These are phyloP conservation scores for Drosophila albomicans DNA, from an alignment of 1,140 invertebrate genomes.

Conservation along the genomic window DNA sequence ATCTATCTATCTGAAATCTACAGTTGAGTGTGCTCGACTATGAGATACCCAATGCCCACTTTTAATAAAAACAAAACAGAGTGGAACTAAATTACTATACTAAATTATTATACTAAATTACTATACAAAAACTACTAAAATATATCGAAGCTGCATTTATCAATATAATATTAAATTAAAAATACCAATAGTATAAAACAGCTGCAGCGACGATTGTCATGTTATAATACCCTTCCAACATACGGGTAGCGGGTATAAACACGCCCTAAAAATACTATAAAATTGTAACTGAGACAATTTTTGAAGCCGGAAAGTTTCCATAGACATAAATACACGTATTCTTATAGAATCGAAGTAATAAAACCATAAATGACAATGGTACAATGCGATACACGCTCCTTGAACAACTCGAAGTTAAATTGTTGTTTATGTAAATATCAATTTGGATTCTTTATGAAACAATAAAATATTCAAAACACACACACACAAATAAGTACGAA, in stretches of 20 bases:
- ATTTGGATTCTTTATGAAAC: conserved; percentile 19
- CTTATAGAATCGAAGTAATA: conserved; percentile 3
- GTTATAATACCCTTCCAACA: too few species aligned
- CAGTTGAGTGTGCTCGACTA: too few species aligned
- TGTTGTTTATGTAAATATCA: conserved; percentile 37
- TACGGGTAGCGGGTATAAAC: not conserved
- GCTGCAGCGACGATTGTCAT: too few species aligned
- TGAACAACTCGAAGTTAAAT: conserved; percentile 21
- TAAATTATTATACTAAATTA: too few species aligned
- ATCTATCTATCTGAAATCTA: not conserved
- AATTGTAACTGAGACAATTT: conserved; percentile 16
- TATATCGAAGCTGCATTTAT: too few species aligned
- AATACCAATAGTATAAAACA: too few species aligned
- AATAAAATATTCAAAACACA: conserved; percentile 9
- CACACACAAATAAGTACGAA: not conserved
- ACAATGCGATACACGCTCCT: conserved; percentile 15
- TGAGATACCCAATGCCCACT: too few species aligned
- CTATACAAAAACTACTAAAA: too few species aligned
- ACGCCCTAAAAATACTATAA: conserved; percentile 18
- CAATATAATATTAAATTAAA: too few species aligned
- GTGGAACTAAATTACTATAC: too few species aligned
- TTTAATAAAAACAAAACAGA: too few species aligned
- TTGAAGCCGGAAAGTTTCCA: not conserved
- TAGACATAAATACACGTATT: not conserved
- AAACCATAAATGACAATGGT: conserved; percentile 8